Evolutionary conservation across 2,113 vertebrate species (phyloP), one percentile per base, ranked within the genome.

Genomic region (Rhodinocichla rosea): DNA sequence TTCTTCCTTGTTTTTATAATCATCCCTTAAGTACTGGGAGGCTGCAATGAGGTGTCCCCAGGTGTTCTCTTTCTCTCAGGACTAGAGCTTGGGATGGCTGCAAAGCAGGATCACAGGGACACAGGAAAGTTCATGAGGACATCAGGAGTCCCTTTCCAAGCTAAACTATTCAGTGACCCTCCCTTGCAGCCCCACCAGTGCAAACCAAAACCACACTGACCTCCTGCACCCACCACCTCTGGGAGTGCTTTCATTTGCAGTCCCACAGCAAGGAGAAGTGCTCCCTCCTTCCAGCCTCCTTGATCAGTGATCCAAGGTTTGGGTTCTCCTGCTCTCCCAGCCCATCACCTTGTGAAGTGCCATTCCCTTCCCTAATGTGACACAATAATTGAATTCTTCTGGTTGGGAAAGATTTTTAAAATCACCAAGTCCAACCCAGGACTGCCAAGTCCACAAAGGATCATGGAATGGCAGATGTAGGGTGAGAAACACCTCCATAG

Each of bases 241-340:
- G 15, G 35, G 26, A 26, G 17, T 14, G 50, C 22, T 55, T 26
- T 30, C 21, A 6, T 17, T n/a, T 35, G 23, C n/a, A 70, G 23
- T 5, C 9, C 26, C 7, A 11, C 42, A 62, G 7, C 0, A 0
- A 50, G 57, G 22, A 37, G 17, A 20, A 2, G 19, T 7, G 4
- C 3, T 71, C 27, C 16, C 16, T 78, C 49, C 19, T 79, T 63
- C 28, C 53, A 69, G 13, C 10, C 57, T 8, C 32, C 17, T 15
- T 53, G 13, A 33, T 15, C 3, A 64, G 10, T 20, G 30, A 65
- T 28, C 4, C 2, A 3, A 63, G 14, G 6, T 60, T 44, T 88
- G 70, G 14, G 11, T 1, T 64, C 21, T 79, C 49, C 57, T 79
- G 44, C 10, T 19, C 24, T 69, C 33, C 44, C 21, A 59, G 23